Evolutionary conservation across 2,888 invertebrate genomes (phyloP).

Genomic region (Eulithis prunata): DNA sequence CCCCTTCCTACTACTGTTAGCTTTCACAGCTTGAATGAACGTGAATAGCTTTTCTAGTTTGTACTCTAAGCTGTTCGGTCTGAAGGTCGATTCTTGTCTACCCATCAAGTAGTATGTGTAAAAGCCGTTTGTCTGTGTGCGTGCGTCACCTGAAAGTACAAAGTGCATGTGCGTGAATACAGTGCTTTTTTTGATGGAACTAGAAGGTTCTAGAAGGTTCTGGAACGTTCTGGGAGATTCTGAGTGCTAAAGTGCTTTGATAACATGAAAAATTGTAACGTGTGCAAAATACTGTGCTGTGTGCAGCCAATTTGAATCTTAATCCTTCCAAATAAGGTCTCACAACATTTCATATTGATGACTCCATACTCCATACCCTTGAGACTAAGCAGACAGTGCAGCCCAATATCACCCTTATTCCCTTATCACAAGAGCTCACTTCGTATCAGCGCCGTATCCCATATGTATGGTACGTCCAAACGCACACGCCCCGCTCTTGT

Average conservation of each 20-base stretch:
- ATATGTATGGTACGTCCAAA: slow-evolving; percentile 62
- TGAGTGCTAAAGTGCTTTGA: background rate
- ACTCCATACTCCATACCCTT: too few species aligned
- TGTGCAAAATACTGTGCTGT: background rate
- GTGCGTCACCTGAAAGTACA: slow-evolving; percentile 57
- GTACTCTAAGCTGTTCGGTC: slow-evolving; percentile 28
- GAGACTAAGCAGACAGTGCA: background rate
- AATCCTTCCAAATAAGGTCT: slow-evolving; percentile 41
- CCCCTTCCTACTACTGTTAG: slow-evolving; percentile 11
- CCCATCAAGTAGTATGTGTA: slow-evolving; percentile 52
- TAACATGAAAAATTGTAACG: too few species aligned
- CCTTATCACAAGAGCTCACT: slow-evolving; percentile 60
- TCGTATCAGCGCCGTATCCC: slow-evolving; percentile 76
- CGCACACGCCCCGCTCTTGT: slow-evolving; percentile 70
- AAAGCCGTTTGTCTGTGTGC: slow-evolving; percentile 47
- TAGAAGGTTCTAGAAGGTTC: background rate
- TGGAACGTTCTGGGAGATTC: background rate
- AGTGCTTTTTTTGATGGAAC: slow-evolving; percentile 7
- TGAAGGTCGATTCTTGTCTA: slow-evolving; percentile 32
- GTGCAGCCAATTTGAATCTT: slow-evolving; percentile 6
- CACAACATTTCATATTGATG: slow-evolving; percentile 50
- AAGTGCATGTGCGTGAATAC: slow-evolving; percentile 32
- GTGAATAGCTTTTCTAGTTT: slow-evolving; percentile 33
- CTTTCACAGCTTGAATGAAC: slow-evolving; percentile 35
- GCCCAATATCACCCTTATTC: slow-evolving; percentile 8